A percentile compares a stretch with the other conserved stretches of the same genome.
Conservation (phyloP, 2,888 invertebrate genomes). For the Melanostoma scalare region DNA sequence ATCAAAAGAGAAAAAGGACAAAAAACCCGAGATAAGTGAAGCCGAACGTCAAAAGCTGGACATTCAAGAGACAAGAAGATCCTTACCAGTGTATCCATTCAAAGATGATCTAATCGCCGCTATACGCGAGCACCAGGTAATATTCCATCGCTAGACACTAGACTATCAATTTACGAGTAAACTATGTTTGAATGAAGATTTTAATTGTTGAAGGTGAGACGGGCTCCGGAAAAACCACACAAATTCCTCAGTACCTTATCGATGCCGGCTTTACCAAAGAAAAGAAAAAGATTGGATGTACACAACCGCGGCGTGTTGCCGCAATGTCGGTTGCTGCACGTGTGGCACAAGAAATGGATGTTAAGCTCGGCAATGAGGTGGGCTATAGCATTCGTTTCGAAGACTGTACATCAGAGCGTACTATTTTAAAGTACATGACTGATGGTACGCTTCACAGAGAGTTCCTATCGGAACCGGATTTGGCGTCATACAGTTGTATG, state of each 20-base stretch:
- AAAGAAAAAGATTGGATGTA: conserved; percentile 96
- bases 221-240: conserved; percentile 99
- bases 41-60: conserved; percentile 88
- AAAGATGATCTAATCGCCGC: conserved; percentile 94
- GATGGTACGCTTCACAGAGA: conserved; percentile 99
- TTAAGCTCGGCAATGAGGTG: conserved; percentile 96
- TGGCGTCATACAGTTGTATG: conserved; percentile 98
- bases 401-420: conserved; percentile 98
- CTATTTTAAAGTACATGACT: conserved; percentile 99
- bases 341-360: conserved; percentile 98
- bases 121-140: conserved; percentile 91
- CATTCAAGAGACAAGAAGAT: conserved; percentile 95
- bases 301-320: conserved; percentile 98
- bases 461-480: conserved; percentile 97
- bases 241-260: conserved; percentile 98
- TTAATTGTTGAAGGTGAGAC: conserved; percentile 99
- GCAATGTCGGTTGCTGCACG: conserved; percentile 99
- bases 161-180: background rate
- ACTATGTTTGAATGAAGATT: conserved; percentile 82
- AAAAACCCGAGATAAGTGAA: conserved; percentile 86
- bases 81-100: conserved; percentile 97
- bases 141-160: background rate
- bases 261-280: conserved; percentile 94
- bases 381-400: conserved; percentile 97
- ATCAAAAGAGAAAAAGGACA: conserved; percentile 82